A percentile compares a stretch with the other conserved stretches of the same genome.
These are phyloP conservation scores for Thamnaconus septentrionalis DNA, from an alignment of 2,113 vertebrate genomes.

Conservation along the genomic window DNA sequence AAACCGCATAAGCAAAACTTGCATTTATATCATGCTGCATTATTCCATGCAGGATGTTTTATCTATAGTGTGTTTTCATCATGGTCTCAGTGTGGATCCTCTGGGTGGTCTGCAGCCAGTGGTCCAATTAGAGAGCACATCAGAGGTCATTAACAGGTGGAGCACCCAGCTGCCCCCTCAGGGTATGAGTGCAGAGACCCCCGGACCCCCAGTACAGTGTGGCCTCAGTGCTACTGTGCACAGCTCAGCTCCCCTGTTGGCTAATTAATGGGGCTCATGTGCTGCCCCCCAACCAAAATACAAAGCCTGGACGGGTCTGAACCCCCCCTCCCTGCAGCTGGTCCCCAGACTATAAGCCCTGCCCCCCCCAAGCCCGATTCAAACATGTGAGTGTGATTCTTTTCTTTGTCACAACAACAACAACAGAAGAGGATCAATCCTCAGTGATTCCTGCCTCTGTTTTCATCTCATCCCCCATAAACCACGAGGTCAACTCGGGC, in stretches of 20 bases:
- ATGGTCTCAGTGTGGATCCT: constrained; percentile 27
- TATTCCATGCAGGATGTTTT: neutral
- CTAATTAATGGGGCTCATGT: constrained; percentile 76
- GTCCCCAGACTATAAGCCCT: constrained; percentile 13
- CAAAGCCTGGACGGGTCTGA: constrained; percentile 29
- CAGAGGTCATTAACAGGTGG: constrained; percentile 81
- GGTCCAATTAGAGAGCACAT: constrained; percentile 75
- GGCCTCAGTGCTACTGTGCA: neutral
- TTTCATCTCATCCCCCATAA: neutral
- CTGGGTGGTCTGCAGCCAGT: constrained; percentile 58
- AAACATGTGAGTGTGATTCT: constrained; percentile 21
- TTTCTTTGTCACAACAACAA: constrained; percentile 10
- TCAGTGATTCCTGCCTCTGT: neutral
- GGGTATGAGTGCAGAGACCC: constrained; percentile 47
- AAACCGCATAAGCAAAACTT: no score
- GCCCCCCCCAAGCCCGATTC: constrained; percentile 8
- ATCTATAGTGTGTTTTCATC: constrained; percentile 39
- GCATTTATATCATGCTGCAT: neutral
- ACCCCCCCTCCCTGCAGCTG: constrained; percentile 6
- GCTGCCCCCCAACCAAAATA: constrained; percentile 43
- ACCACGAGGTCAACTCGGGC: constrained; percentile 2
- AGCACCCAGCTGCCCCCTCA: constrained; percentile 74
- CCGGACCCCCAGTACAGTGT: neutral
- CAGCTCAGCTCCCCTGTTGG: constrained; percentile 36
- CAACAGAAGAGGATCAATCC: neutral